Percentiles rank a stretch among this genome's conserved stretches.
These are phyloP conservation scores for Felis chaus DNA, from an alignment of 2,113 vertebrate species.

Conservation along the genomic window DNA sequence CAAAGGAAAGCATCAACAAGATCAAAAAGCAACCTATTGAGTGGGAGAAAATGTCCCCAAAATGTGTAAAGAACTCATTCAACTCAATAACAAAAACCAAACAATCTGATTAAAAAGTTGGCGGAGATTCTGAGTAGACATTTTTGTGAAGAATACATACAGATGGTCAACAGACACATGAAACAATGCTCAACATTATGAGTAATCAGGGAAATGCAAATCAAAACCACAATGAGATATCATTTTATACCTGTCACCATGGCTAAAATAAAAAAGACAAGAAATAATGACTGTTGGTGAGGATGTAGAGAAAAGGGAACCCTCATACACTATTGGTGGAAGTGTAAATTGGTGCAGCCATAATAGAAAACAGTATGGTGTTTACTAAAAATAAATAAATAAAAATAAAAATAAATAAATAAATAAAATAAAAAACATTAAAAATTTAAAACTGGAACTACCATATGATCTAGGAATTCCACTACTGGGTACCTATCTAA, in stretches of 20 bases:
- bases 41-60: background rate
- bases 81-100: background rate
- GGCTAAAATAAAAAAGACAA: background rate
- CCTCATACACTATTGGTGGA: background rate
- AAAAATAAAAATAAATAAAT: background rate
- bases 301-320: background rate
- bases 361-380: background rate
- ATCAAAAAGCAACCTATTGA: background rate
- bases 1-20: background rate
- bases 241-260: no score
- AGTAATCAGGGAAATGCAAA: no score
- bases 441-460: background rate
- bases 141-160: no score
- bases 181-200: no score
- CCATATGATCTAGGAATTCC: background rate
- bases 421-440: no score
- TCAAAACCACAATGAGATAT: no score
- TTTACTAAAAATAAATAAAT: background rate
- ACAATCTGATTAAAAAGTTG: background rate
- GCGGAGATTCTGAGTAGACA: background rate
- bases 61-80: background rate
- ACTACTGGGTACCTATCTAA: background rate
- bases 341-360: background rate
- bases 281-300: background rate
- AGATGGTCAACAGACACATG: no score